These are phyloP conservation scores for Puntigrus tetrazona DNA, from an alignment of 2,113 vertebrate species.

Conservation along the genomic window DNA sequence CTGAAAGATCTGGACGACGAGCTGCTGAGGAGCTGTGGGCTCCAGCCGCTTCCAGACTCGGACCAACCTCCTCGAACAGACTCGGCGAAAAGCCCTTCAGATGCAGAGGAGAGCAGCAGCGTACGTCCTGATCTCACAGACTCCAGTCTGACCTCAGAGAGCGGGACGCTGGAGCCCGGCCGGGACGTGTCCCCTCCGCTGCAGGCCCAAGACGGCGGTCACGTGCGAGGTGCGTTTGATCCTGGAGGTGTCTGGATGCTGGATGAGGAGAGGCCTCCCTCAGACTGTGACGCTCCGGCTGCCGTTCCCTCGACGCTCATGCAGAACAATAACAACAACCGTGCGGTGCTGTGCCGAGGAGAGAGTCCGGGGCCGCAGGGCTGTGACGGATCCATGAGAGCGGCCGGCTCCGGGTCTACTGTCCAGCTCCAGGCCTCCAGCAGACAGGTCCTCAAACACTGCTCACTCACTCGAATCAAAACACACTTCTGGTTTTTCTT, in stretches of 20 bases:
- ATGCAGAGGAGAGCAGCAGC: neutral
- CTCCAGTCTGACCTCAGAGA: accelerated
- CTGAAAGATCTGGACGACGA: slow-evolving; percentile 14
- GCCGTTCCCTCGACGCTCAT: neutral
- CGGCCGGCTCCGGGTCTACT: slow-evolving; percentile 34
- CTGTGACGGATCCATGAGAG: neutral
- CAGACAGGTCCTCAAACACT: slow-evolving; percentile 29
- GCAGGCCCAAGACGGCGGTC: neutral
- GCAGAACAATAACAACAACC: slow-evolving; percentile 61
- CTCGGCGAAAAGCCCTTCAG: neutral
- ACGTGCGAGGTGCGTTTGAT: slow-evolving; percentile 58
- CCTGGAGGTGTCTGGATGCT: slow-evolving; percentile 49
- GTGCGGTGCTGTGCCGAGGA: neutral
- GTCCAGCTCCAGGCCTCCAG: slow-evolving; percentile 19
- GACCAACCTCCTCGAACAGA: neutral
- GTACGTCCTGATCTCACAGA: neutral
- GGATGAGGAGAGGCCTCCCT: neutral
- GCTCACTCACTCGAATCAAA: neutral
- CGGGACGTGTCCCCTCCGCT: too few relatives aligned
- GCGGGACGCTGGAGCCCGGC: too few relatives aligned
- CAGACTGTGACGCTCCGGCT: neutral
- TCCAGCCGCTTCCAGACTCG: neutral
- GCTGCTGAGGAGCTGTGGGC: slow-evolving; percentile 29
- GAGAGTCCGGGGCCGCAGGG: accelerated
- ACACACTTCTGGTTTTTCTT: too few relatives aligned